Conservation (phyloP, 1,140 invertebrate genomes). For the Drosophila setifemur region DNA sequence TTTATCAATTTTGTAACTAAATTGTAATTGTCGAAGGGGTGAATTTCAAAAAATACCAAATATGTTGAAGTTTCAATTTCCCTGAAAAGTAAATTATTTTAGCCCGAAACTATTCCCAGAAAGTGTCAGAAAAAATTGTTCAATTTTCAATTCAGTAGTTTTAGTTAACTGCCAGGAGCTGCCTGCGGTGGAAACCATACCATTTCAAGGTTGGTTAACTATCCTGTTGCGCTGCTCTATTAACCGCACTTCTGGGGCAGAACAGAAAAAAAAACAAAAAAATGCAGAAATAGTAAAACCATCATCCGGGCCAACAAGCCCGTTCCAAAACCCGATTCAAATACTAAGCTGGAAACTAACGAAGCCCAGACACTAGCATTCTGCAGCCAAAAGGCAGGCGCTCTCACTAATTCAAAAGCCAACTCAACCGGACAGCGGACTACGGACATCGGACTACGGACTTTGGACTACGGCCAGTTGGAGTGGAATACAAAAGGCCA, state of each 20-base stretch:
- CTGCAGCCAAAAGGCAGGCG: slow-evolving; percentile 73
- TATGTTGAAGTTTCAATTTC: not conserved
- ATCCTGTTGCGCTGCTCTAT: slow-evolving; percentile 56
- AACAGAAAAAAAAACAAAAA: too few relatives aligned
- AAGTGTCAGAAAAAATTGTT: too few relatives aligned
- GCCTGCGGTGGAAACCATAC: not conserved
- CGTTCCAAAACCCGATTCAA: slow-evolving; percentile 1
- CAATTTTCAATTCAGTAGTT: too few relatives aligned
- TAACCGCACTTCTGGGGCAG: slow-evolving; percentile 32
- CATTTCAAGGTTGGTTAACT: slow-evolving; percentile 45
- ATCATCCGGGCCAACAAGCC: slow-evolving; percentile 15
- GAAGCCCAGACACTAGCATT: slow-evolving; percentile 70
- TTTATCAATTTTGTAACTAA: too few relatives aligned
- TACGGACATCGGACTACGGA: not conserved
- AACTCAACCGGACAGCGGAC: slow-evolving; percentile 49
- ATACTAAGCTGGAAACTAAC: slow-evolving; percentile 56
- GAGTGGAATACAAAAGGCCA: slow-evolving; percentile 47
- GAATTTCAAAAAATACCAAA: too few relatives aligned
- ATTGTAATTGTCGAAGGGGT: too few relatives aligned
- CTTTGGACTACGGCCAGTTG: slow-evolving; percentile 29
- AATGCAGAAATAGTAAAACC: slow-evolving; percentile 2
- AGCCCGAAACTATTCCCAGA: not conserved
- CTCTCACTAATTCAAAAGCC: slow-evolving; percentile 72
- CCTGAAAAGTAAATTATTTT: not conserved
- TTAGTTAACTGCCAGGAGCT: not conserved